Evolutionary conservation across 2,797 vertebrate species (phyloP).

Genomic region (Podarcis siculus): DNA sequence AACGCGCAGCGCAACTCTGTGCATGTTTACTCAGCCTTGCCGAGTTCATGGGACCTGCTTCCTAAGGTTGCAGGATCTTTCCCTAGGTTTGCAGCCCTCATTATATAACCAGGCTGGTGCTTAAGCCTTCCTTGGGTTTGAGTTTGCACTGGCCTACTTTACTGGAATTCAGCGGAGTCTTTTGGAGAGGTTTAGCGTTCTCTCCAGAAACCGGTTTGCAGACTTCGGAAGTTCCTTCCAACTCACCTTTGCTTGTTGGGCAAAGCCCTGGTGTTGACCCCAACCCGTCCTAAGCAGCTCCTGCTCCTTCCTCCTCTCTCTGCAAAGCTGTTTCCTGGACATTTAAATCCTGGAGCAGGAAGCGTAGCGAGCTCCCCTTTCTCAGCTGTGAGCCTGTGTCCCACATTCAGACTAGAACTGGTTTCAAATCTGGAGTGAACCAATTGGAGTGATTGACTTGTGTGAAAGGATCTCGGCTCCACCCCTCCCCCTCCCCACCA

Average conservation of each 20-base stretch:
- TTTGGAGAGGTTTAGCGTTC: not conserved
- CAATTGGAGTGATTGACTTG: slow-evolving; percentile 50
- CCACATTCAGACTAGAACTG: slow-evolving; percentile 58
- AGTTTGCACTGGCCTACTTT: not conserved
- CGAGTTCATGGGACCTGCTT: not conserved
- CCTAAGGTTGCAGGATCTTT: too few relatives aligned
- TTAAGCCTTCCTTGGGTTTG: not conserved
- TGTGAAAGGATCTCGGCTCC: slow-evolving; percentile 64
- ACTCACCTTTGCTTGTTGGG: slow-evolving; percentile 59
- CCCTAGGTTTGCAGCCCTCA: not conserved
- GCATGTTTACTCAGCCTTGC: not conserved
- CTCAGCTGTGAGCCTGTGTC: slow-evolving; percentile 6
- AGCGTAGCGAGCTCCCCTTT: slow-evolving; percentile 45
- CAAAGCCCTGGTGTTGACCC: slow-evolving; percentile 42
- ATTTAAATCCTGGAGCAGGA: slow-evolving; percentile 72
- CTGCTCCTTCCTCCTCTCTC: slow-evolving; percentile 24
- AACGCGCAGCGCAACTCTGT: not conserved
- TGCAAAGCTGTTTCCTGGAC: slow-evolving; percentile 61
- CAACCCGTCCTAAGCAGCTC: not conserved
- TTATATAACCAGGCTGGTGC: not conserved
- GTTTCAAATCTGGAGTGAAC: slow-evolving; percentile 74
- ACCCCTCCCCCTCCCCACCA: slow-evolving; percentile 79
- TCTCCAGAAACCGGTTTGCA: not conserved
- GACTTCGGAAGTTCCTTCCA: slow-evolving; percentile 37
- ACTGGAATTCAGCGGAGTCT: not conserved